Evolutionary conservation across 2,888 invertebrate species (phyloP).

Genomic region (Drosophila percnosoma): DNA sequence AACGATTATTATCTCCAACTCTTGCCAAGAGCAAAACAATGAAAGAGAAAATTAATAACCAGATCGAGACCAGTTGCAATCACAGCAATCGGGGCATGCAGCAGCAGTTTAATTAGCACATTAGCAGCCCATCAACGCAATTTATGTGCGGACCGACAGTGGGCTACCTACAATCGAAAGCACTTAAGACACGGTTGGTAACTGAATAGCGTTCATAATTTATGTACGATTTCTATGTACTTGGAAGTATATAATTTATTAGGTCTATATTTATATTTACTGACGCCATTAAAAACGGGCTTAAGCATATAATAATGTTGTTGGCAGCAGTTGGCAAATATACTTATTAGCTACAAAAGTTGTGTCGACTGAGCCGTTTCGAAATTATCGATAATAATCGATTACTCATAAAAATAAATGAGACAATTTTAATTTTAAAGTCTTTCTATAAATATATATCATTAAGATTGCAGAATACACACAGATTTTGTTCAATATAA

Average conservation of each 20-base stretch:
- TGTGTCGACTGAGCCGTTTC: background rate
- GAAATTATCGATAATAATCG: background rate
- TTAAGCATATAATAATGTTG: background rate
- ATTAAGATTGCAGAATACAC: no score
- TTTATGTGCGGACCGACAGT: background rate
- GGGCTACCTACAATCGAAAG: slow-evolving; percentile 10
- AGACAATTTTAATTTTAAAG: no score
- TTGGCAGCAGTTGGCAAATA: background rate
- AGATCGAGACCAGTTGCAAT: slow-evolving; percentile 58
- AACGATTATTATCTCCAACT: slow-evolving; percentile 47
- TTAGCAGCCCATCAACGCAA: slow-evolving; percentile 68
- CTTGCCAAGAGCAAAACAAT: slow-evolving; percentile 59
- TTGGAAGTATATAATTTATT: background rate
- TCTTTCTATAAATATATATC: no score
- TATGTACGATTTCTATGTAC: background rate
- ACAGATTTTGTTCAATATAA: no score
- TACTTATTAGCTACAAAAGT: background rate
- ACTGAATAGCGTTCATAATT: slow-evolving; percentile 4
- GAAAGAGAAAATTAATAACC: slow-evolving; percentile 79
- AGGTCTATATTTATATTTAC: background rate
- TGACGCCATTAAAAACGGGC: background rate
- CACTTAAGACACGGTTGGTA: slow-evolving; percentile 10
- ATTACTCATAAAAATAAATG: background rate
- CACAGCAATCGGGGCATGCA: slow-evolving; percentile 52
- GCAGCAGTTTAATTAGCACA: slow-evolving; percentile 70